These are phyloP conservation scores for Bedellia somnulentella DNA, from an alignment of 2,888 invertebrate genomes.

Conservation along the genomic window DNA sequence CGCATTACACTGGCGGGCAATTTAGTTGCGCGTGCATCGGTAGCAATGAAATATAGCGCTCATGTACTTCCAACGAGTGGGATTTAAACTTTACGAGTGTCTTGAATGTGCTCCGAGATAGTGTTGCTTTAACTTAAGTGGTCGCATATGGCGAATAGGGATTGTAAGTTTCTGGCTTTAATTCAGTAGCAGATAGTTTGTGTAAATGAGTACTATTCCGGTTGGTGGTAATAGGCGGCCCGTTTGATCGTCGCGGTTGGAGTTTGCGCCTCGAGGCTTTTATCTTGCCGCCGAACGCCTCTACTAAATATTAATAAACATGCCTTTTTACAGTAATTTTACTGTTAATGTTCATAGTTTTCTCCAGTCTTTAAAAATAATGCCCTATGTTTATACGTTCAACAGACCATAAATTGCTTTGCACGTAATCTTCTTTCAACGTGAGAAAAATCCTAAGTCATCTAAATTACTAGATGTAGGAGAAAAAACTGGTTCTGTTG, in stretches of 20 bases:
- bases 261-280: conserved; percentile 18
- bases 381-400: no score
- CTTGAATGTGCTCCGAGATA: no score
- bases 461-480: not conserved
- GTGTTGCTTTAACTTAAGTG: no score
- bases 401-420: no score
- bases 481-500: not conserved
- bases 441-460: not conserved
- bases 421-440: no score
- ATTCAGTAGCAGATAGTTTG: conserved; percentile 5
- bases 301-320: conserved; percentile 34
- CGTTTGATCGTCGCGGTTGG: conserved; percentile 25
- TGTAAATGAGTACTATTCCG: conserved; percentile 28
- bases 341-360: no score
- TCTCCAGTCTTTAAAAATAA: no score
- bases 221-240: conserved; percentile 34
- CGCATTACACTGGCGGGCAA: not conserved
- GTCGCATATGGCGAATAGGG: no score
- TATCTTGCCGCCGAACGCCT: conserved; percentile 31
- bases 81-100: conserved; percentile 1
- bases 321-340: no score
- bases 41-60: no score
- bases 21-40: conserved; percentile 23
- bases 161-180: not conserved
- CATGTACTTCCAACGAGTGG: no score